phyloP scores from a whole-genome alignment of 1,140 invertebrate genomes.

The Rhopalosiphum padi region DNA sequence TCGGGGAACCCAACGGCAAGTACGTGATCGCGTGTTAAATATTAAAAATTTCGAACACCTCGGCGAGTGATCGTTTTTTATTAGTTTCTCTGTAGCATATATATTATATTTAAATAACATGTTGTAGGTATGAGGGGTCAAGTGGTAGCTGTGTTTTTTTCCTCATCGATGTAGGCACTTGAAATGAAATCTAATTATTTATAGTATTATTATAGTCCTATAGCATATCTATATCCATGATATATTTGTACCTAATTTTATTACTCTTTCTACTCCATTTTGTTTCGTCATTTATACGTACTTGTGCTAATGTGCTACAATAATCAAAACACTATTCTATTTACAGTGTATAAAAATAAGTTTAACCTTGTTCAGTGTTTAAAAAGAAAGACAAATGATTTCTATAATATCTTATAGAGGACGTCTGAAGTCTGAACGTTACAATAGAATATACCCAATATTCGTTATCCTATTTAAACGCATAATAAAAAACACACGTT shows the following conservation, averaged over 20 bases:
- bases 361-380: not conserved
- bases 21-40: not conserved
- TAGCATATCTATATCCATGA: not conserved
- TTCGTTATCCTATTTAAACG: not conserved
- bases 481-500: not conserved
- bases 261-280: conserved; percentile 11
- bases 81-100: not conserved
- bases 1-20: not conserved
- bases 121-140: not conserved
- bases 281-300: not conserved
- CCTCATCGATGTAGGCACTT: not conserved
- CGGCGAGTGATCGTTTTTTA: not conserved
- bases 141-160: not conserved
- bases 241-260: not conserved
- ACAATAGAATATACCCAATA: not conserved
- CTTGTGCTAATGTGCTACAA: not conserved
- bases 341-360: not conserved
- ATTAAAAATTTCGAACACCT: not conserved
- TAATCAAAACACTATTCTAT: not conserved
- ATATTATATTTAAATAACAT: not conserved
- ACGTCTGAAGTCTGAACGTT: not conserved
- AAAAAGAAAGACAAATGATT: not conserved
- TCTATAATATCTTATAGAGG: not conserved
- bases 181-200: conserved; percentile 6
- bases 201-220: not conserved